Percentiles rank a stretch among this genome's conserved stretches.
These are phyloP conservation scores for Blennius ocellaris DNA, from an alignment of 2,113 vertebrate genomes.

Conservation along the genomic window DNA sequence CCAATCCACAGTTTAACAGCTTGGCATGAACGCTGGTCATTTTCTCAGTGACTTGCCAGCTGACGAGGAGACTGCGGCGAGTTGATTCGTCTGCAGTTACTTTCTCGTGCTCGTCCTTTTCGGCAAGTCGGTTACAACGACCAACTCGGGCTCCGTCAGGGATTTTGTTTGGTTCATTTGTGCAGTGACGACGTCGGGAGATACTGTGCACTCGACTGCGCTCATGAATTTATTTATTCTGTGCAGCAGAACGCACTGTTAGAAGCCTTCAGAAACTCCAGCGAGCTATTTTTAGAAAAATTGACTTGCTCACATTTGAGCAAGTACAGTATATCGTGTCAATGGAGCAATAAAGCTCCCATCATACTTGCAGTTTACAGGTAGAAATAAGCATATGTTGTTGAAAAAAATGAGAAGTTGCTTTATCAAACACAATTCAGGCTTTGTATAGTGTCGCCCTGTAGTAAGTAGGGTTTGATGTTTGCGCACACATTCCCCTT, in stretches of 20 bases:
- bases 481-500: conserved; percentile 34
- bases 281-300: neutral
- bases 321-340: neutral
- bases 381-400: too few species aligned
- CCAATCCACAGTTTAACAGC: neutral
- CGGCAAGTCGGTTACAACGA: neutral
- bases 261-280: neutral
- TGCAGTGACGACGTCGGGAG: neutral
- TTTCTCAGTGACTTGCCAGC: neutral
- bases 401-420: neutral
- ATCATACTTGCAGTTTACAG: too few species aligned
- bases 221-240: neutral
- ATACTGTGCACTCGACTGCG: neutral
- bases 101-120: neutral
- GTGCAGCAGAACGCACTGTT: neutral
- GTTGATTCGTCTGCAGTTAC: neutral
- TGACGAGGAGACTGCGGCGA: neutral
- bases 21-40: neutral
- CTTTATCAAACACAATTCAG: neutral
- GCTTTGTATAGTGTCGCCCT: neutral
- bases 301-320: neutral
- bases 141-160: neutral
- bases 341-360: neutral
- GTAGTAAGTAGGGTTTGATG: conserved; percentile 33
- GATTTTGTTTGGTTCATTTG: neutral